Base-by-base conservation (phyloP, 64 coral and sea anemone species). In the Montipora capricornis region DNA sequence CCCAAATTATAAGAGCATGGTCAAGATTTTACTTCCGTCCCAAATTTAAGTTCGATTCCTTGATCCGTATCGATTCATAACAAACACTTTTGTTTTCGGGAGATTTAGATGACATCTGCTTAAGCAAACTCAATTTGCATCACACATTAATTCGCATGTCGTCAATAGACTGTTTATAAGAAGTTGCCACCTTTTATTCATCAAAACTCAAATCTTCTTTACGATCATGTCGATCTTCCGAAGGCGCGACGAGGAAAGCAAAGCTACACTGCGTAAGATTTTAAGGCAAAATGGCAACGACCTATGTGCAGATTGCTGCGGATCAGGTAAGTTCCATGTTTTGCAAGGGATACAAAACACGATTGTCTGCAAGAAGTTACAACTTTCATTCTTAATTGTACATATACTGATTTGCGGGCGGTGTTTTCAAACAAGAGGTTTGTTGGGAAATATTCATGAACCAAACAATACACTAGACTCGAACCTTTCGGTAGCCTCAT, bases 221-320 rank as follows among this genome's bases (percentile, higher is more conserved):
- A 8, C 11, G 53, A 78, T 12, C 8, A 86, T 86, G 82, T 71
- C 82, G 44, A 50, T 1, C 6, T 5, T 69, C 10, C 16, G 44
- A 16, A 86, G 3, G 22, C 82, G 48, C 8, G 8, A 15, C 3
- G 61, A 71, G 6, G 47, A 86, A 50, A 62, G 4, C 20, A 82
- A 82, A 82, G 57, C 80, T 5, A 49, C 53, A 22, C 46, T 86
- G 44, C 7, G 46, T 7, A 47, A 68, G 45, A 69, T 86, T n/a
- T 46, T 26, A 49, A 19, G 17, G 16, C 5, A 70, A 22, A 70
- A 73, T 46, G 61, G 64, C 17, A 86, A 86, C 4, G 15, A 86
- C 19, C 19, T 20, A 8, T 86, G 82, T n/a, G 82, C 82, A 3
- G 82, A 86, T 68, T 86, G 82, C 45, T 20, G 16, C 13, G 45